These are phyloP conservation scores for Chydorus sphaericus DNA, from an alignment of 2,888 invertebrate genomes.

Conservation along the genomic window DNA sequence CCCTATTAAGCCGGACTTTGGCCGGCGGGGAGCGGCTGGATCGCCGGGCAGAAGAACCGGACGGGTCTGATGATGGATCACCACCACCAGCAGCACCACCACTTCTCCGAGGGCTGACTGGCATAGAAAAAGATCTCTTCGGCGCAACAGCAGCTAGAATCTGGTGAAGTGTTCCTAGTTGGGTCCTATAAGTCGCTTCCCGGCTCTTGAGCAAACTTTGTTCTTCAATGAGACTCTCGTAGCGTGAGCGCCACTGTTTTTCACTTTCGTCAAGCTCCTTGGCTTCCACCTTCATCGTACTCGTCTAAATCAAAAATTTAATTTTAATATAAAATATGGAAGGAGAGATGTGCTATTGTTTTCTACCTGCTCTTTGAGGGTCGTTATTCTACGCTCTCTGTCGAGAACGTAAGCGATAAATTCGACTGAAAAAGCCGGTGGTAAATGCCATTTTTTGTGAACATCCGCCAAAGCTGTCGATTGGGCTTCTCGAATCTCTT, in stretches of 20 bases:
- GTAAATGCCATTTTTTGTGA: slow-evolving; percentile 84
- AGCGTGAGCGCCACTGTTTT: slow-evolving; percentile 17
- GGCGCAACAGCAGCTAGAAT: neutral
- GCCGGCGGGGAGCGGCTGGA: neutral
- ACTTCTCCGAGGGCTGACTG: neutral
- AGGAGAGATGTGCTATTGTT: slow-evolving; percentile 27
- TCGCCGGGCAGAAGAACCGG: neutral
- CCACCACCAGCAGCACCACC: no score
- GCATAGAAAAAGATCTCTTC: neutral
- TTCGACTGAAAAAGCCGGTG: slow-evolving; percentile 85
- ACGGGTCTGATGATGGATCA: neutral
- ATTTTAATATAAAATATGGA: neutral
- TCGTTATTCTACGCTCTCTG: slow-evolving; percentile 63
- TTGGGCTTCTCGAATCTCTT: slow-evolving; percentile 71
- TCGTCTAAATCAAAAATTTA: neutral
- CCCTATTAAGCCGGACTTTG: neutral
- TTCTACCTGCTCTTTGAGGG: slow-evolving; percentile 59
- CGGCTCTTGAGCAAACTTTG: neutral
- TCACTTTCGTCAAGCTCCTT: slow-evolving; percentile 29
- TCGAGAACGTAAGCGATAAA: slow-evolving; percentile 89
- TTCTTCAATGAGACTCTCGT: slow-evolving; percentile 2
- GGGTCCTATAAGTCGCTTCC: neutral
- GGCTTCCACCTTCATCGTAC: slow-evolving; percentile 26
- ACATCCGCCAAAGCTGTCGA: slow-evolving; percentile 59
- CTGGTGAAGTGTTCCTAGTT: neutral